phyloP scores from a whole-genome alignment of 2,113 vertebrate species.

The Dasyurus viverrinus region DNA sequence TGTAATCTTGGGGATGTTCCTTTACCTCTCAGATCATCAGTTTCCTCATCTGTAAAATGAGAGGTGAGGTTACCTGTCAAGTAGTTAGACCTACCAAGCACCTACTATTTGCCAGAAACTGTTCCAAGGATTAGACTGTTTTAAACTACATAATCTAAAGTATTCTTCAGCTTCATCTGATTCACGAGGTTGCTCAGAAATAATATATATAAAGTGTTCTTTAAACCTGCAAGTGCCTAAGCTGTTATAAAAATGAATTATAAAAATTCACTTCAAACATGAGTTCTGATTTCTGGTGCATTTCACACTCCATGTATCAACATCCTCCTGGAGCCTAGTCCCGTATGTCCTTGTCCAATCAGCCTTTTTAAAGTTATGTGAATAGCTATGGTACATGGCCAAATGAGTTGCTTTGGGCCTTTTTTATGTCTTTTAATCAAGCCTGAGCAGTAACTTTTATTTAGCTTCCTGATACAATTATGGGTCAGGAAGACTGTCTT shows the following conservation, averaged over 20 bases:
- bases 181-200: background rate
- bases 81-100: background rate
- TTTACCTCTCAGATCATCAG: background rate
- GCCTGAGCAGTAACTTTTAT: background rate
- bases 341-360: background rate
- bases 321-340: background rate
- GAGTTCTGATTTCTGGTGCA: background rate
- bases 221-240: background rate
- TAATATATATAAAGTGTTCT: background rate
- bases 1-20: background rate
- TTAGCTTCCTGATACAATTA: background rate
- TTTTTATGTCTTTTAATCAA: background rate
- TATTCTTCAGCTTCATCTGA: background rate
- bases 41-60: background rate
- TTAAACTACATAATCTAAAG: background rate
- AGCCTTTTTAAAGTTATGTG: background rate
- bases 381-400: background rate
- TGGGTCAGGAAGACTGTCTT: background rate
- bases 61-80: background rate
- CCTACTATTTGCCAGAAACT: background rate
- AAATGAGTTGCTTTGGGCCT: background rate
- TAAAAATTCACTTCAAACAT: background rate
- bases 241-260: background rate
- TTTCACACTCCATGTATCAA: background rate
- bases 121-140: background rate